Percentiles rank a stretch among this genome's conserved stretches.
Conservation (phyloP, 2,888 invertebrate species). For the Drosophila paramelanica region DNA sequence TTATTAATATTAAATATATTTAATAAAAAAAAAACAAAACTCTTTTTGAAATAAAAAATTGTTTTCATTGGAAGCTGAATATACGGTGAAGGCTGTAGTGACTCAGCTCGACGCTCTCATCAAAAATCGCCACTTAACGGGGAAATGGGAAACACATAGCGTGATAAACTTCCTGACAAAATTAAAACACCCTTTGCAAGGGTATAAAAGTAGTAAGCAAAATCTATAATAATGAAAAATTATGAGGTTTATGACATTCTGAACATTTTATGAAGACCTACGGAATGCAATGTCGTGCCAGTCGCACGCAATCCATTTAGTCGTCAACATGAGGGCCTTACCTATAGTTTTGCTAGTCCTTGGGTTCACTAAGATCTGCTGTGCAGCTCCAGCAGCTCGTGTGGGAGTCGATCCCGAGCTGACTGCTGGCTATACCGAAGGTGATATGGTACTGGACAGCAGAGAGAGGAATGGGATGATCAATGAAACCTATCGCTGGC, state of each 20-base stretch:
- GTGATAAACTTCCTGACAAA: not conserved
- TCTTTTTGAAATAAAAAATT: too few species aligned
- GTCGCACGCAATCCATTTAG: constrained; percentile 16
- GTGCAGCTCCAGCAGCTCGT: constrained; percentile 28
- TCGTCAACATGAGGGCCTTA: constrained; percentile 42
- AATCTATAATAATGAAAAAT: constrained; percentile 18
- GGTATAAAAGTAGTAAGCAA: not conserved
- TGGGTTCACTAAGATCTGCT: constrained; percentile 1
- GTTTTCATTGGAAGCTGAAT: too few species aligned
- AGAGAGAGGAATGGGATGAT: constrained; percentile 87
- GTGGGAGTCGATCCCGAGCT: constrained; percentile 89
- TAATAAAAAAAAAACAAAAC: too few species aligned
- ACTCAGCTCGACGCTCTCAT: too few species aligned
- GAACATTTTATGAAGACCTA: not conserved
- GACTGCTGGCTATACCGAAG: constrained; percentile 90
- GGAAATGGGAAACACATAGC: too few species aligned
- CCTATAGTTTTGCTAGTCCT: not conserved
- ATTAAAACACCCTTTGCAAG: not conserved
- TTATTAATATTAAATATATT: too few species aligned
- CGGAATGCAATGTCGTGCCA: constrained; percentile 3
- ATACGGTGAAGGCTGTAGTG: too few species aligned
- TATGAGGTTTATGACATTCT: constrained; percentile 1
- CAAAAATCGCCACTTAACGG: too few species aligned
- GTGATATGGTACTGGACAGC: constrained; percentile 88
- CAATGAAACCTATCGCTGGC: constrained; percentile 87